Conservation (phyloP, 1,140 invertebrate species). For the Trichonephila inaurata region DNA sequence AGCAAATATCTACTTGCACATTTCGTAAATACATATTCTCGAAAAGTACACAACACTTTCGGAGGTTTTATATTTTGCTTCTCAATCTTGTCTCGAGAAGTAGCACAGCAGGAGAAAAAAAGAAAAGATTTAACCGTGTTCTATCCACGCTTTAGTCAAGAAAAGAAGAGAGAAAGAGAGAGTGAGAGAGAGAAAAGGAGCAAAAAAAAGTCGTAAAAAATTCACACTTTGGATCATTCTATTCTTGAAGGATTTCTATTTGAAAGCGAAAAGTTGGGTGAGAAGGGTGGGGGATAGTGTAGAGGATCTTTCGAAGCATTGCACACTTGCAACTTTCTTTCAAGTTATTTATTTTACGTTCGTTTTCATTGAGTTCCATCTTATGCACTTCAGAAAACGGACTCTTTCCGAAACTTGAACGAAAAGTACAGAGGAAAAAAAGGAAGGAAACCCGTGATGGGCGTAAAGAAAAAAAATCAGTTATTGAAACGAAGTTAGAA, state of each 20-base stretch:
- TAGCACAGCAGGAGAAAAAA: not conserved
- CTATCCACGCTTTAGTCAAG: not conserved
- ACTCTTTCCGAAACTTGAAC: not conserved
- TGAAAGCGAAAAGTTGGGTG: not conserved
- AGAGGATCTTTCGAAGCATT: not conserved
- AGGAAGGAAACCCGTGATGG: constrained; percentile 7
- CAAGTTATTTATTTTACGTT: constrained; percentile 51
- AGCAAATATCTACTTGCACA: constrained; percentile 34
- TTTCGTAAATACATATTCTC: constrained; percentile 23
- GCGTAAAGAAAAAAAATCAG: constrained; percentile 22
- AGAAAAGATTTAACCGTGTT: constrained; percentile 19
- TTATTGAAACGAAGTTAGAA: constrained; percentile 63
- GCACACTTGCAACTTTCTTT: constrained; percentile 10
- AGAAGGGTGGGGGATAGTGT: too few species aligned
- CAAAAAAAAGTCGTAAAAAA: constrained; percentile 44
- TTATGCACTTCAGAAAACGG: not conserved
- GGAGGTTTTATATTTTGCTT: not conserved
- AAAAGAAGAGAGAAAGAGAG: not conserved
- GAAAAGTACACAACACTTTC: not conserved
- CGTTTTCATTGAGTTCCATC: not conserved
- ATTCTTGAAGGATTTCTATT: constrained; percentile 42
- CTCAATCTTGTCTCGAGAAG: not conserved
- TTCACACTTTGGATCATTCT: constrained; percentile 40
- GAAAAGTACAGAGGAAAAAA: not conserved
- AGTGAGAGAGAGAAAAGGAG: not conserved